Base-by-base conservation (phyloP, 2,888 invertebrate species). In the Cantharis rufa region DNA sequence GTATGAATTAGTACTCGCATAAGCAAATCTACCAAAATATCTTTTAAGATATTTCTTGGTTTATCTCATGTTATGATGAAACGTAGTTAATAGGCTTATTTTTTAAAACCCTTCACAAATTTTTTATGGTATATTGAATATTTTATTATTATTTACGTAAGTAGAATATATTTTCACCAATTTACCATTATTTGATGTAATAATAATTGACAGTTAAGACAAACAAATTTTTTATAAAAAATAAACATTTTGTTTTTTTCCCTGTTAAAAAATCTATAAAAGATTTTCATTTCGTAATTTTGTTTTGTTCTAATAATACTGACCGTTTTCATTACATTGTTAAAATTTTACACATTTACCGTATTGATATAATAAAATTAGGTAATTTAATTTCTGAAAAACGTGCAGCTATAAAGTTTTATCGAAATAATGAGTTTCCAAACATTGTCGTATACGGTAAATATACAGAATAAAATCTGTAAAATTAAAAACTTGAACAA, bases 401-500 rank as follows among this genome's bases (percentile, higher is more conserved):
- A 48, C 48, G 48, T 48, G 48, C n/a, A 48, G 48, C 48, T n/a
- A 48, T 48, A 48, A 48, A 48, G 7, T 48, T 48, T 48, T 48
- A 48, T 48, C 32, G 32, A 32, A 32, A 5, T 32, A 32, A 32
- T 32, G 13, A 32, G 32, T 32, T 32, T 32, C n/a, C 48, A n/a
- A 48, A n/a, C 48, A 48, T 48, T 48, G n/a, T 48, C 7, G 32
- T 48, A 7, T n/a, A n/a, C n/a, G n/a, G n/a, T 48, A 48, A n/a
- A 48, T n/a, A 7, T 48, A 48, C 48, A 48, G 2, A 48, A 48
- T n/a, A 48, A 48, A n/a, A 48, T 48, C n/a, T n/a, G n/a, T 48
- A 48, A 48, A 48, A 48, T 66, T 66, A 66, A 72, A 72, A 66
- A 72, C 63, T 66, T 66, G 32, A 66, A 66, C 64, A 21, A 32